Evolutionary conservation across 2,113 vertebrate species (phyloP).

Genomic region (Brachyistius frenatus): DNA sequence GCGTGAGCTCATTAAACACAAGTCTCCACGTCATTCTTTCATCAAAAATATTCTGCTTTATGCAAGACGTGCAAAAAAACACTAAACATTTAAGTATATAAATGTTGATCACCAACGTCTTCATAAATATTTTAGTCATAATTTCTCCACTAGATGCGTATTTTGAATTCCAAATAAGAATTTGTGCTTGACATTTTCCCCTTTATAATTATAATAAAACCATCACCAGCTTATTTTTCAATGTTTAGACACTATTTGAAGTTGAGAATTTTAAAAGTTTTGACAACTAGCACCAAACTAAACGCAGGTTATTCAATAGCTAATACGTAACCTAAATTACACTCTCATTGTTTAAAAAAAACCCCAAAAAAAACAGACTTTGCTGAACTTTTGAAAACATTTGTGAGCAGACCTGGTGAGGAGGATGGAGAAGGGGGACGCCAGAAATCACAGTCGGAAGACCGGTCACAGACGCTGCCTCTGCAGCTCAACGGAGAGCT

Average conservation of each 20-base stretch:
- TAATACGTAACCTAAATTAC: not conserved
- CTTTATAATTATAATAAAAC: too few species aligned
- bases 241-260: not conserved
- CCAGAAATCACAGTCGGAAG: conserved; percentile 91
- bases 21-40: too few species aligned
- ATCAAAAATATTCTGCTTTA: too few species aligned
- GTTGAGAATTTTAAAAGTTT: not conserved
- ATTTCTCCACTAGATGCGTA: too few species aligned
- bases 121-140: too few species aligned
- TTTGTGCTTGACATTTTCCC: too few species aligned
- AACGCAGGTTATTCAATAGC: not conserved
- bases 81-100: too few species aligned
- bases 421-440: conserved; percentile 93
- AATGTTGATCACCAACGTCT: too few species aligned
- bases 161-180: too few species aligned
- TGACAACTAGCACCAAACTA: too few species aligned
- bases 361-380: not conserved
- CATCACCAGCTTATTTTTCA: too few species aligned
- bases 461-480: conserved; percentile 88
- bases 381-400: not conserved
- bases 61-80: too few species aligned
- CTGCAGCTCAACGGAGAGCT: conserved; percentile 89
- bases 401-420: conserved; percentile 88
- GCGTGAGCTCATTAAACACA: not conserved
- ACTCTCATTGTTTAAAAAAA: not conserved